Base-by-base conservation (phyloP, 2,888 invertebrate species). In the Sericinus montela region DNA sequence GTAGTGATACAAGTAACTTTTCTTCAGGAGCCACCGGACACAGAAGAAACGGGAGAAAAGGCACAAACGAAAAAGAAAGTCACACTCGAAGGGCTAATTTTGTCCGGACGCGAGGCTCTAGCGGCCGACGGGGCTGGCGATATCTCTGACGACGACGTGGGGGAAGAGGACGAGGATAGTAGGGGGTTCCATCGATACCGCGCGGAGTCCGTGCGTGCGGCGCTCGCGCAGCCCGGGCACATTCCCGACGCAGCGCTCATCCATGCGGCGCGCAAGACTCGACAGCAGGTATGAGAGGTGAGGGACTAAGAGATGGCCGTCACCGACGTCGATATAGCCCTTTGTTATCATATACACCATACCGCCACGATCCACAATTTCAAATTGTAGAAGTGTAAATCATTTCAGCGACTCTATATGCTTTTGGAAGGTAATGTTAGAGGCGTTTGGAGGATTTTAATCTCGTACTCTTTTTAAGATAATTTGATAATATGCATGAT, bases 171-270 rank as follows among this genome's bases (percentile, higher is more conserved):
- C 11, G 75, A 71, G 52, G 75, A 81, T 63, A 75, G 67, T 60
- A 71, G 81, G 68, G 82, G 82, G 59, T 86, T 86, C 76, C 88
- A 86, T 71, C 76, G 65, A 68, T 87, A 85, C 75, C 87, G 85
- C 51, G 82, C 88, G 48, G 95, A 95, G 72, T 92, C 93, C 57
- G 92, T 96, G 65, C 94, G 94, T 71, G 92, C 94, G 64, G 92
- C 96, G 62, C 87, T 97, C 55, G 76, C 81, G 15, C 44, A 44
- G 35, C 94, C 95, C 70, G 98, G 98, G 11, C 94, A 93, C 60
- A 98, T 98, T 71, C 98, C 99, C 8, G 98, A 99, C 90, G 98
- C 99, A 8, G 97, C 97, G 45, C 95, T 98, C 91, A 99, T 99
- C 76, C 98, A 98, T 88, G 97, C 97, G 59, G 98, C 98, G 9